phyloP scores from a whole-genome alignment of 2,888 invertebrate species.

The Tethea ocularis region DNA sequence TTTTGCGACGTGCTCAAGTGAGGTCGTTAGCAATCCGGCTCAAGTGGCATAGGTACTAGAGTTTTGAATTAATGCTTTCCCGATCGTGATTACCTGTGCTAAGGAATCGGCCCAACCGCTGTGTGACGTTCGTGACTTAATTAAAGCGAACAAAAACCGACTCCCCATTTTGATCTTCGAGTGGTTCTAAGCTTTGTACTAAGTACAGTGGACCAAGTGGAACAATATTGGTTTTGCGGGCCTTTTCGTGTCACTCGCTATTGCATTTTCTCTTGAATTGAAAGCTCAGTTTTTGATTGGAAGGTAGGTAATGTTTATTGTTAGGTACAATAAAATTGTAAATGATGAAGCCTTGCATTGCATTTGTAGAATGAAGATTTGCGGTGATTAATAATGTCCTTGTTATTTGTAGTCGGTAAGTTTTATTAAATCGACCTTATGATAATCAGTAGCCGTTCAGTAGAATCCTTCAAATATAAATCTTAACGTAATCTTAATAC shows the following conservation, averaged over 20 bases:
- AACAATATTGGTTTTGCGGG: slow-evolving; percentile 29
- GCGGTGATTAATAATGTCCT: neutral
- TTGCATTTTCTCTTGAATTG: slow-evolving; percentile 17
- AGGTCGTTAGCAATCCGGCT: slow-evolving; percentile 53
- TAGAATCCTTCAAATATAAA: slow-evolving; percentile 20
- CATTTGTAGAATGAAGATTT: neutral
- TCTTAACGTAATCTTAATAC: slow-evolving; percentile 24
- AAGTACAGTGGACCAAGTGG: slow-evolving; percentile 27
- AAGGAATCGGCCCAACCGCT: slow-evolving; percentile 52
- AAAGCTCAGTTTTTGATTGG: slow-evolving; percentile 11
- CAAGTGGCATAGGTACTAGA: slow-evolving; percentile 52
- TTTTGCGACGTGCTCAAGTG: slow-evolving; percentile 65
- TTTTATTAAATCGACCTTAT: slow-evolving; percentile 7
- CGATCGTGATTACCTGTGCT: slow-evolving; percentile 67
- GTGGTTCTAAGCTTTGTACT: slow-evolving; percentile 32
- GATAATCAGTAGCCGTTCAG: neutral
- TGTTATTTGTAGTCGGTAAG: slow-evolving; percentile 6
- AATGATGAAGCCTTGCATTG: neutral
- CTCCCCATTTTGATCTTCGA: slow-evolving; percentile 48
- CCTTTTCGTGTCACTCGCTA: slow-evolving; percentile 18
- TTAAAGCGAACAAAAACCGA: slow-evolving; percentile 59
- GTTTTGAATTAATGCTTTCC: slow-evolving; percentile 70
- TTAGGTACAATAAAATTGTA: neutral
- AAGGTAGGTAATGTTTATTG: slow-evolving; percentile 10
- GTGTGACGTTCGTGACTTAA: slow-evolving; percentile 66